Base-by-base conservation (phyloP, 2,888 invertebrate species). In the Pseudeuparius sepicola region DNA sequence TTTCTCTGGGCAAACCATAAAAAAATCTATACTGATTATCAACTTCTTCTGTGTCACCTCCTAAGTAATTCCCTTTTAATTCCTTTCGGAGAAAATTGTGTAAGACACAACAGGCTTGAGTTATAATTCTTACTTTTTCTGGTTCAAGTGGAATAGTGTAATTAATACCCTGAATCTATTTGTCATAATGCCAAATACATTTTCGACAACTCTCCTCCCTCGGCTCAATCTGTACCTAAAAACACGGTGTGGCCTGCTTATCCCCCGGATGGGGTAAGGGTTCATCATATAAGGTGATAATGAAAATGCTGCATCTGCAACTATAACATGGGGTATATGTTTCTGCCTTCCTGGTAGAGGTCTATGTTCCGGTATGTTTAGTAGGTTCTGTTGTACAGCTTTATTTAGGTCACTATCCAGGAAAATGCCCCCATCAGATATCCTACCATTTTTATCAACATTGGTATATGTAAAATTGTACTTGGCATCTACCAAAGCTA, bases 271-370 rank as follows among this genome's bases (percentile, higher is more conserved):
- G 14, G 50, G 42, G 41, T 42, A 52, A 10, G 53, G 53, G 41
- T 54, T 55, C 34, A 48, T 28, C 32, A 52, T 42, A 30, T 45
- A 34, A 6, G 33, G 26, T 30, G 39, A 42, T 16, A 54, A 23
- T 7, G 50, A 41, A 43, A 54, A 55, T 14, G 50, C 52, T 28
- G 48, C 47, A 45, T 54, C 53, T 5, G 48, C 50, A 14, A 54
- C 46, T 16, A 50, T 45, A 2, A 50, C 47, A 44, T 45, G 46
- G 5, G 51, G 49, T 4, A 44, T 26, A 15, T 38, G 37, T 33
- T 26, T 39, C n/a, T 36, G 34, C 30, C 44, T 40, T 14, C 39
- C 38, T 15, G 50, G 47, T 26, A 51, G 31, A 11, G 41, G 25
- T 30, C 36, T 31, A 15, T 41, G 28, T 42, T 43, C 39, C 11